Conservation (phyloP, 1,140 invertebrate species). For the Maniola jurtina region DNA sequence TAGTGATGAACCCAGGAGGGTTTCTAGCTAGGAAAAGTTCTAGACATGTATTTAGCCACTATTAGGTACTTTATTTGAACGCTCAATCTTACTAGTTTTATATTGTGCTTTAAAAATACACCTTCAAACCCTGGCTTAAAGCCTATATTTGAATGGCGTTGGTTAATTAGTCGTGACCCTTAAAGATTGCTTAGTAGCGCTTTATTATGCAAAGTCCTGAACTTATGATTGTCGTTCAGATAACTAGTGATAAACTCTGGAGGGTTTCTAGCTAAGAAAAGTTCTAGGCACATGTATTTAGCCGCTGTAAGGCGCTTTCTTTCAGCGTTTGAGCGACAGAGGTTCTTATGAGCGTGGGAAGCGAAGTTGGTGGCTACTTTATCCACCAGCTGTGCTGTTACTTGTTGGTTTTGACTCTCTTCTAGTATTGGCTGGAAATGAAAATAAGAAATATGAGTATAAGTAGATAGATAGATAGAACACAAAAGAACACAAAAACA, state of each 20-base stretch:
- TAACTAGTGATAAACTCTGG: conserved; percentile 81
- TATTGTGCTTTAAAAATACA: too few relatives aligned
- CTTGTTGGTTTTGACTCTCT: conserved; percentile 61
- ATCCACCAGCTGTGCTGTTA: conserved; percentile 75
- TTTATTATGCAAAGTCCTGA: conserved; percentile 77
- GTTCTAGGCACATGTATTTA: conserved; percentile 78
- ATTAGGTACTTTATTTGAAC: conserved; percentile 68
- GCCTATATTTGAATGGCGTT: too few relatives aligned
- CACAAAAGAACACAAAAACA: too few relatives aligned
- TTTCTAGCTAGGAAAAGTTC: conserved; percentile 77
- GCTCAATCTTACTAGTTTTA: too few relatives aligned
- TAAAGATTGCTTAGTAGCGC: conserved; percentile 66
- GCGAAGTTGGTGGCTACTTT: conserved; percentile 64
- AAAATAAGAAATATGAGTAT: conserved; percentile 12
- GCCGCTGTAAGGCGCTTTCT: conserved; percentile 73
- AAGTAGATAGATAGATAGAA: too few relatives aligned
- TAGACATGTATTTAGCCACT: conserved; percentile 77
- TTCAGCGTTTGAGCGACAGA: conserved; percentile 63
- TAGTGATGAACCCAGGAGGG: conserved; percentile 81
- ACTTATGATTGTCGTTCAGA: conserved; percentile 79
- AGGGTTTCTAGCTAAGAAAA: conserved; percentile 75
- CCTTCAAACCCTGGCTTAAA: too few relatives aligned
- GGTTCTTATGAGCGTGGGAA: conserved; percentile 57
- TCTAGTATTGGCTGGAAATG: conserved; percentile 65
- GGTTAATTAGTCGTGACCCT: background rate